Base-by-base conservation (phyloP, 2,113 vertebrate species). In the Eolophus roseicapilla region DNA sequence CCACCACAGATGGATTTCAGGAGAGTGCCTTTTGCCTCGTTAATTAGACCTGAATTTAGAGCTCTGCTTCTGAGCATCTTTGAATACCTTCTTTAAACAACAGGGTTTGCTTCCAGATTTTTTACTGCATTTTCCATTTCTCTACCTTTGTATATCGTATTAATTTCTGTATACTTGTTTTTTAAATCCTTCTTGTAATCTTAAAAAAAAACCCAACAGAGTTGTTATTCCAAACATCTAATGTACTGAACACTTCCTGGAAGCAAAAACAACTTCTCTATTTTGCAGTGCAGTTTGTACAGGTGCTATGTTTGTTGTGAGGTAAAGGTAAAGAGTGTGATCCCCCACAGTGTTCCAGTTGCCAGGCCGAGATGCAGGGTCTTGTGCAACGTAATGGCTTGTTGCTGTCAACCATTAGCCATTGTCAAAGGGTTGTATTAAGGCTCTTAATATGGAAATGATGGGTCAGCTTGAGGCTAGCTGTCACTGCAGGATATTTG, bases 341-440 rank as follows among this genome's bases (percentile, higher is more conserved):
- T 88, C 7, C 7, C 68, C 77, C 62, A 29, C 73, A 91, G 49
- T 44, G 27, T 90, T 89, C 82, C 85, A 44, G 89, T 60, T 94
- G 60, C 86, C 65, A 86, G 46, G 81, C 87, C 76, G 25, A 87
- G 80, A 71, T 86, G 74, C 85, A 93, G 75, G 62, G 44, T 92
- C 37, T 96, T 75, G 94, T 82, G 93, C 65, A 94, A 88, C 81
- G 63, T 92, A 96, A 95, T 95, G 47, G 65, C 60, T 95, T 96
- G 90, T 75, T 96, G 78, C 43, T 87, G 85, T 94, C 94, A 93
- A 33, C 49, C 3, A 9, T 24, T 91, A 79, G 60, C 88, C 65
- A 20, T 57, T 88, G 88, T 63, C 37, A 62, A 84, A 86, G 37
- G 69, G 81, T 83, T 78, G 68, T 73, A 55, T 93, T 90, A 95